These are phyloP conservation scores for Nicator chloris DNA, from an alignment of 2,113 vertebrate genomes.

Conservation along the genomic window DNA sequence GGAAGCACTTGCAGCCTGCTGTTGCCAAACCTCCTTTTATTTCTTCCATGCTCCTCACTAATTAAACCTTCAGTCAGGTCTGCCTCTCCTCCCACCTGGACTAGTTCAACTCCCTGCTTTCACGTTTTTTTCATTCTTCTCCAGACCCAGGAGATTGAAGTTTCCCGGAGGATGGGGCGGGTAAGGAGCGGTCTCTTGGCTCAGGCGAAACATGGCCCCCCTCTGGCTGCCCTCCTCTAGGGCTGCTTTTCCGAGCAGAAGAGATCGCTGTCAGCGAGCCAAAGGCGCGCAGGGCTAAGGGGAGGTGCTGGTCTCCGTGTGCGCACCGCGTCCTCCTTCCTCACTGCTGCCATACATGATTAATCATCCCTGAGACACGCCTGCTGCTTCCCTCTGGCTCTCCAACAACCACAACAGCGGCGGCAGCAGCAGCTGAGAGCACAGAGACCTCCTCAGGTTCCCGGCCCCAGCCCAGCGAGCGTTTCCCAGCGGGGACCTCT, in stretches of 20 bases:
- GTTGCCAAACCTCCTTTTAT: background rate
- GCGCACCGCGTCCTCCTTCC: conserved; percentile 18
- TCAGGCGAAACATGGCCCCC: background rate
- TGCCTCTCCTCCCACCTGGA: conserved; percentile 42
- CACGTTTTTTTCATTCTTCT: background rate
- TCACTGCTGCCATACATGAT: conserved; percentile 59
- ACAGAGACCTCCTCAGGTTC: conserved; percentile 41
- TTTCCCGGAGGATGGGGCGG: background rate
- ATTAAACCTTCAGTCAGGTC: conserved; percentile 47
- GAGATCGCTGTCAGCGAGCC: background rate
- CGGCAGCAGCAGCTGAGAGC: conserved; percentile 13
- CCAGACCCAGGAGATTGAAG: background rate
- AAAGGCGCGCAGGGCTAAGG: background rate
- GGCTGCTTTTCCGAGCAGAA: conserved; percentile 1
- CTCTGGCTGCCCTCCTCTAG: background rate
- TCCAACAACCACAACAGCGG: conserved; percentile 28
- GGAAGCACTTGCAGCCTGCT: background rate
- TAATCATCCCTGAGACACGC: conserved; percentile 64
- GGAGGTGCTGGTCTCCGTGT: conserved; percentile 8
- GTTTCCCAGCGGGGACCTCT: conserved; percentile 28
- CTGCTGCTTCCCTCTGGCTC: conserved; percentile 58
- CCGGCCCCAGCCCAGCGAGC: background rate
- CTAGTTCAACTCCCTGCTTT: background rate
- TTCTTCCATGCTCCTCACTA: background rate
- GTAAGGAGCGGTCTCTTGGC: background rate